Base-by-base conservation (phyloP, 1,140 invertebrate species). In the Hyles vespertilio region DNA sequence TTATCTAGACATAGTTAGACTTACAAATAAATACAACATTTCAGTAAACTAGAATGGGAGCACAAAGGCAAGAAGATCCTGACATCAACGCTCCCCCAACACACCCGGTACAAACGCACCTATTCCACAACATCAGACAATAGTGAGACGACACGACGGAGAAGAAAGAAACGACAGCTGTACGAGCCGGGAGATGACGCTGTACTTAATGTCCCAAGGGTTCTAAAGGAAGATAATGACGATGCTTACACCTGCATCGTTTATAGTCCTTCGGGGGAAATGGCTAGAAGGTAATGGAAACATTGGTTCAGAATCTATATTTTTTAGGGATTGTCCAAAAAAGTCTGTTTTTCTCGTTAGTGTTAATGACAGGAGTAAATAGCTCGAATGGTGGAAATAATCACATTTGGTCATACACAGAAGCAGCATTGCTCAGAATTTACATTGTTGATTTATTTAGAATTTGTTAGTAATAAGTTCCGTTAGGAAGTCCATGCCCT, bases 161-260 rank as follows among this genome's bases (percentile, higher is more conserved):
- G 73, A 69, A 68, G 85, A 12, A 74, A 67, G 49, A 89, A 86
- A 79, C 65, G 86, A 64, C 84, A 89, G 47, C 55, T 85, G 2
- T 79, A 81, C 48, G 80, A 83, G 45, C 68, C 75, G 0, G 80
- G 77, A 45, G 83, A 87, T 62, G 82, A 89, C 45, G 89, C 87
- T n/a, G 70, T 89, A 7, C 89, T 98, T 44, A 93, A 93, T 57
- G 94, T 98, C 61, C 89, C 92, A 32, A 92, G 93, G 60, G 93
- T 98, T 2, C 93, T 95, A 64, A 91, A 93, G 1, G 91, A 89
- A 10, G 84, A 92, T 32, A 87, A 79, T 77, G 92, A 93, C 49
- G 96, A 96, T 32, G 91, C 91, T 61, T 98, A 97, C 84, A 94
- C 94, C 1, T 98, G 97, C 82, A 93, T 93, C 40, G 96, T 96